These are phyloP conservation scores for Drosophila neutralis DNA, from an alignment of 2,888 invertebrate species.

Conservation along the genomic window DNA sequence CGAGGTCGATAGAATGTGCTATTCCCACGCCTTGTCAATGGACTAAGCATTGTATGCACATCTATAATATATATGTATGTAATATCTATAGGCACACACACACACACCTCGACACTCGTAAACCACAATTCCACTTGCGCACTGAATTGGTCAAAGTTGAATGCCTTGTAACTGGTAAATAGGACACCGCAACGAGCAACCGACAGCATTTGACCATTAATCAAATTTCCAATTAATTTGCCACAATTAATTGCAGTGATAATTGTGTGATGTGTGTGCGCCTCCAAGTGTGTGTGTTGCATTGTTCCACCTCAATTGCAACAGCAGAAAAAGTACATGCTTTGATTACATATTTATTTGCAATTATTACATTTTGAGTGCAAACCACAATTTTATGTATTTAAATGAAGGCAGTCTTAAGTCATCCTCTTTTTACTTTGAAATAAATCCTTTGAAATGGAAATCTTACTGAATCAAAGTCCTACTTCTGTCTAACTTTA, in stretches of 20 bases:
- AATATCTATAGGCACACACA: constrained; percentile 9
- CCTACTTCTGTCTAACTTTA: neutral
- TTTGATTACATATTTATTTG: constrained; percentile 1
- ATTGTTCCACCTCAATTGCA: constrained; percentile 9
- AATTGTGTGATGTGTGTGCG: constrained; percentile 53
- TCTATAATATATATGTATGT: constrained; percentile 2
- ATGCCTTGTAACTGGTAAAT: constrained; percentile 55
- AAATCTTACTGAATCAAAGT: no score
- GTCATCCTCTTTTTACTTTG: neutral
- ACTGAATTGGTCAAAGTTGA: constrained; percentile 66
- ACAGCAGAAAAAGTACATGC: neutral
- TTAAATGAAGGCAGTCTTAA: neutral
- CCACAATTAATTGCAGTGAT: constrained; percentile 78
- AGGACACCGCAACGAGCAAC: constrained; percentile 52
- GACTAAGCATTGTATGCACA: constrained; percentile 24
- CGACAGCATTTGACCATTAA: constrained; percentile 67
- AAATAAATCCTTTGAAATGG: neutral
- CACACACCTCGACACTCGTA: neutral
- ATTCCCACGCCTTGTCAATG: constrained; percentile 67
- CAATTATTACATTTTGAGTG: neutral
- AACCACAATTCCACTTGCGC: constrained; percentile 45
- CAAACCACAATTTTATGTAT: neutral
- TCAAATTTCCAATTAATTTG: constrained; percentile 81
- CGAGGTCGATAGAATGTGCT: constrained; percentile 19
- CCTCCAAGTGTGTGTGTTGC: neutral